These are phyloP conservation scores for Premnoplex brunnescens DNA, from an alignment of 2,797 vertebrate species.

Conservation along the genomic window DNA sequence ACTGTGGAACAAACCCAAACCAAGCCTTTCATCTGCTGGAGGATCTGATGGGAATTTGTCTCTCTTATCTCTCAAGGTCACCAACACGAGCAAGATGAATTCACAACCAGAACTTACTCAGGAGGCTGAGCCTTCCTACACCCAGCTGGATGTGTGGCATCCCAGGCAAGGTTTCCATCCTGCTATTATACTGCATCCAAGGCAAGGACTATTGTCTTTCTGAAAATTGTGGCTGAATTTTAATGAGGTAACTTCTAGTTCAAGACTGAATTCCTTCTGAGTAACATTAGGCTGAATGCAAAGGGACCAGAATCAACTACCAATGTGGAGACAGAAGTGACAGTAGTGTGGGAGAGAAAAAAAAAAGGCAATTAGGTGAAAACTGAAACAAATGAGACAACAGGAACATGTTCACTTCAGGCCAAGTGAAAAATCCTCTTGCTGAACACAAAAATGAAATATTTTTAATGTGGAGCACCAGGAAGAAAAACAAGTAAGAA, in stretches of 20 bases:
- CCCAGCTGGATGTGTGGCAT: accelerated
- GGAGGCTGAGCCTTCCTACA: not conserved
- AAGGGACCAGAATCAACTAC: not conserved
- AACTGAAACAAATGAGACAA: not conserved
- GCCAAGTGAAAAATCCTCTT: not conserved
- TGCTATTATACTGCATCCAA: not conserved
- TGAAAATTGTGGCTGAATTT: not conserved
- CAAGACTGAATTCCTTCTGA: not conserved
- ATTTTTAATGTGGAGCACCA: not conserved
- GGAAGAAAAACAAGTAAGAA: not conserved
- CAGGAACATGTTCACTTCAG: not conserved
- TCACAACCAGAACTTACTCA: not conserved
- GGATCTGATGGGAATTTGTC: not conserved
- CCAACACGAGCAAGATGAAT: not conserved
- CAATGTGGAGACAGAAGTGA: not conserved
- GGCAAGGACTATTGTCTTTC: not conserved
- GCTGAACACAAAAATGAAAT: not conserved
- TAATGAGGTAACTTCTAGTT: not conserved
- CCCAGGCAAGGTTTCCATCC: not conserved
- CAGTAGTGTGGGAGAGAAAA: not conserved
- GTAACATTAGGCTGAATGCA: not conserved
- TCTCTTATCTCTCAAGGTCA: not conserved
- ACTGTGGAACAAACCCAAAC: not conserved
- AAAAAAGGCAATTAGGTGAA: not conserved
- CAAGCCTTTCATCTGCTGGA: not conserved